phyloP scores from a whole-genome alignment of 2,797 vertebrate species.

The Lepus townsendii region DNA sequence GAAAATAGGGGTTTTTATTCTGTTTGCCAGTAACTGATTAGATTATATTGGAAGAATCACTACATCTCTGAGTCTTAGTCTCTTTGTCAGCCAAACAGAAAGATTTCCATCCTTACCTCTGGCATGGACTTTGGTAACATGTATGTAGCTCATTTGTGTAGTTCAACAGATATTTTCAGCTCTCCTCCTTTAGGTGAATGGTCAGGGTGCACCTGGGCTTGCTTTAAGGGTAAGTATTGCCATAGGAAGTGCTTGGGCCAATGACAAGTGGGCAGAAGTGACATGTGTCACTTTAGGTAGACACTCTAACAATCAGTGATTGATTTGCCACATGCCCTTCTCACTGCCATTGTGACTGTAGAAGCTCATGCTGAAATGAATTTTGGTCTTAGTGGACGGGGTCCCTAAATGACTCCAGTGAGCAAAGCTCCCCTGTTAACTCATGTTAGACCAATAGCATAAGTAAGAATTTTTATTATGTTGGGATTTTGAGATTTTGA shows the following conservation, averaged over 20 bases:
- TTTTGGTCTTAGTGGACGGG: neutral
- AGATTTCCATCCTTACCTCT: neutral
- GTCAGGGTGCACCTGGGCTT: neutral
- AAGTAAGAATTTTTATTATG: neutral
- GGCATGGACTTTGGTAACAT: neutral
- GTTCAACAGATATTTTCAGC: neutral
- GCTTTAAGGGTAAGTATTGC: neutral
- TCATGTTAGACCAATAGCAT: neutral
- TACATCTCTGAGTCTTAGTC: neutral
- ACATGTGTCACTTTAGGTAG: neutral
- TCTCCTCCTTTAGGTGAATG: accelerated
- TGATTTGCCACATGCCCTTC: neutral
- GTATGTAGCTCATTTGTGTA: neutral
- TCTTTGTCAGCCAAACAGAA: neutral
- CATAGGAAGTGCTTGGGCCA: neutral
- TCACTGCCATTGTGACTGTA: accelerated
- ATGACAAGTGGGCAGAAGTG: neutral
- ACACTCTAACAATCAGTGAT: neutral
- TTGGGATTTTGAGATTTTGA: neutral
- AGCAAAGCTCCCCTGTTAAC: neutral
- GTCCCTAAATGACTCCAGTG: neutral
- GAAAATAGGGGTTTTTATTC: neutral
- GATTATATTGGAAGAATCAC: no score
- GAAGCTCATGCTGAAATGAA: neutral
- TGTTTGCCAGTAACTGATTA: neutral